Evolutionary conservation across 92 coral and sea anemone genomes (phyloP).

Genomic region (Zoanthus gigantus): DNA sequence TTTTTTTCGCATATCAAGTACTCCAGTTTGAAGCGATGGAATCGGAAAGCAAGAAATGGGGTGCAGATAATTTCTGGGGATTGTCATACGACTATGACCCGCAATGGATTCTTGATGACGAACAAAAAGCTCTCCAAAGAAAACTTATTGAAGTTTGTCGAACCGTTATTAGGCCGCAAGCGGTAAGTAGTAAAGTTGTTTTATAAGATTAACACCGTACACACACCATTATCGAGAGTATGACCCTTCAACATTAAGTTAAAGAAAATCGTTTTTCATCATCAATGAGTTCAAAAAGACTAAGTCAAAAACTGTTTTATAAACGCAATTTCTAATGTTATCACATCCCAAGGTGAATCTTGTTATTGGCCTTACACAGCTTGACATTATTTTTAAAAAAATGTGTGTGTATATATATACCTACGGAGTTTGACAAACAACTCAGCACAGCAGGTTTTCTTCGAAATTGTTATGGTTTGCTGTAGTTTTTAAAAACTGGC

Average conservation of each 20-base stretch:
- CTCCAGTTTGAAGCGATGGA: background rate
- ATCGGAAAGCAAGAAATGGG: constrained; percentile 29
- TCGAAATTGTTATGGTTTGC: no score
- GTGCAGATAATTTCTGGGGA: constrained; percentile 26
- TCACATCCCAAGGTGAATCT: no score
- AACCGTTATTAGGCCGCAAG: constrained; percentile 39
- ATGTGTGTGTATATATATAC: no score
- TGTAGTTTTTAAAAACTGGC: no score
- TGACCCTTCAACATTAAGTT: background rate
- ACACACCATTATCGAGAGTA: background rate
- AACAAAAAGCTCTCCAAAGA: constrained; percentile 25
- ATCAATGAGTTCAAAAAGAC: no score
- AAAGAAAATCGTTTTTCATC: background rate
- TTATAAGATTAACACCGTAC: background rate
- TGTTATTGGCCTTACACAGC: no score
- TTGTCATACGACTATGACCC: constrained; percentile 41
- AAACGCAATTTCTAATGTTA: no score
- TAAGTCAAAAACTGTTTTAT: no score
- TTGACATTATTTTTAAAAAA: no score
- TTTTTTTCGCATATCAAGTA: background rate
- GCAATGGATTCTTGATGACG: constrained; percentile 38
- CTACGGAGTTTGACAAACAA: no score
- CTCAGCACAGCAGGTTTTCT: no score
- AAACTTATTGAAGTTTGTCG: constrained; percentile 39
- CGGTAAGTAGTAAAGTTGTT: constrained; percentile 7